phyloP scores from a whole-genome alignment of 2,888 invertebrate species.

The Acrobasis repandana region DNA sequence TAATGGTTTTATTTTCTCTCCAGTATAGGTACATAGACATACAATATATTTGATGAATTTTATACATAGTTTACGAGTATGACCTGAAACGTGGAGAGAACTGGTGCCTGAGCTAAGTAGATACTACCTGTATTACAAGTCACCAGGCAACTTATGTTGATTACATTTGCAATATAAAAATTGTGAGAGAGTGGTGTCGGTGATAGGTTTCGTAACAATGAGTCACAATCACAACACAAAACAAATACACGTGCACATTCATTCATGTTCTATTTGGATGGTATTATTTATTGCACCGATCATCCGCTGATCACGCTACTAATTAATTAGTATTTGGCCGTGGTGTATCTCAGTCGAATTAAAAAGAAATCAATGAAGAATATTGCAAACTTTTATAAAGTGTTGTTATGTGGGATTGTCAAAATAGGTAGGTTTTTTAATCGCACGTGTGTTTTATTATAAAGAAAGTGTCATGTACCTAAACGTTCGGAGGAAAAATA shows the following conservation, averaged over 20 bases:
- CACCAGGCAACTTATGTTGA: too few species aligned
- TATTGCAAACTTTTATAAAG: not conserved
- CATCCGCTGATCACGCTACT: slow-evolving; percentile 4
- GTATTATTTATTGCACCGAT: slow-evolving; percentile 3
- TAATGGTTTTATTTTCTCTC: too few species aligned
- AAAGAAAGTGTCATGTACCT: too few species aligned
- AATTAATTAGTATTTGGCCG: not conserved
- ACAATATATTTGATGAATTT: too few species aligned
- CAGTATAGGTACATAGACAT: too few species aligned
- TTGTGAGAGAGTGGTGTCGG: not conserved
- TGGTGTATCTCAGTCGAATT: not conserved
- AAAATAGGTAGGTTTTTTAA: not conserved
- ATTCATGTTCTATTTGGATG: slow-evolving; percentile 5
- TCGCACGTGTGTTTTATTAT: not conserved
- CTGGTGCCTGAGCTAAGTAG: too few species aligned
- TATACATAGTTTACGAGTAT: too few species aligned
- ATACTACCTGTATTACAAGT: too few species aligned
- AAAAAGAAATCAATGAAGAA: not conserved
- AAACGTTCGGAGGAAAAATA: too few species aligned
- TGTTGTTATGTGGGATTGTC: slow-evolving; percentile 4
- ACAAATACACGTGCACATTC: not conserved
- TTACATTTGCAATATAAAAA: not conserved
- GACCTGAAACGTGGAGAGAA: too few species aligned
- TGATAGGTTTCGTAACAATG: not conserved
- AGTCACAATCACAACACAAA: not conserved